Evolutionary conservation across 2,113 vertebrate genomes (phyloP).

Genomic region (Centropus unirufus): DNA sequence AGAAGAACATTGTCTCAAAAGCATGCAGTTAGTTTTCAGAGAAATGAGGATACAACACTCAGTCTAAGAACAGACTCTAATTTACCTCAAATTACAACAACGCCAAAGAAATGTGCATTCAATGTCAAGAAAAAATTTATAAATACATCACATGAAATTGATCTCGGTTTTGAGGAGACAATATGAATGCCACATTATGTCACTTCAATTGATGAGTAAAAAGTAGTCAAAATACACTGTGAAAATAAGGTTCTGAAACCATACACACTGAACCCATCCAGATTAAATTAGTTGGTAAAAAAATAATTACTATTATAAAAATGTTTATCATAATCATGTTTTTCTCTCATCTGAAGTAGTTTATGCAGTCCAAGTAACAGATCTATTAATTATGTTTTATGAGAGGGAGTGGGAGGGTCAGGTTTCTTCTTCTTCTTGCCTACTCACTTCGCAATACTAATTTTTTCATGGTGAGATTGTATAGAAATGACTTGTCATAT

Average conservation of each 20-base stretch:
- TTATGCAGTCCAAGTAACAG: neutral
- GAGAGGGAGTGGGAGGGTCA: neutral
- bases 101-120: neutral
- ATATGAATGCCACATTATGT: neutral
- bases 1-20: too few species aligned
- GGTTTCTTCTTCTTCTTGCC: neutral
- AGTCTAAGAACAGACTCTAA: too few species aligned
- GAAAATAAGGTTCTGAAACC: neutral
- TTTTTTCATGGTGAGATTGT: neutral
- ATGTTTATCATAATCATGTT: neutral
- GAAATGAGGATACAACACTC: too few species aligned
- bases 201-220: neutral
- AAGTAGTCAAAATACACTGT: neutral
- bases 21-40: too few species aligned
- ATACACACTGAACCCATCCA: neutral
- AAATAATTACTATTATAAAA: neutral
- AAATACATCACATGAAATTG: neutral
- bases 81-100: too few species aligned
- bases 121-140: neutral
- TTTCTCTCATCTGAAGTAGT: neutral
- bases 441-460: neutral
- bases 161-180: neutral
- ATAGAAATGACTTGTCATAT: neutral
- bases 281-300: neutral
- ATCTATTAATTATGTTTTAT: neutral